Base-by-base conservation (phyloP, 2,888 invertebrate species). In the Tiphia femorata region DNA sequence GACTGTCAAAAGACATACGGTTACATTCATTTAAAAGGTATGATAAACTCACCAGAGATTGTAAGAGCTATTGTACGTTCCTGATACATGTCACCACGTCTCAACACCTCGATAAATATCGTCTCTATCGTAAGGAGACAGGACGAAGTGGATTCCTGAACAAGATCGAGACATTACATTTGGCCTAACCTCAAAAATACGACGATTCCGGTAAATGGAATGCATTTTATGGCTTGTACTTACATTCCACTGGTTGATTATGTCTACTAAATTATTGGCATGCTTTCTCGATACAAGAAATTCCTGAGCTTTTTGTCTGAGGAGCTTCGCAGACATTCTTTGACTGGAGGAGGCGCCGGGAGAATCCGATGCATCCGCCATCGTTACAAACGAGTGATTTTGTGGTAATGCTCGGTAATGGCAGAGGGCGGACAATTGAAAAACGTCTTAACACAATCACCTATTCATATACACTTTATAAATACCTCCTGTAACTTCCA, bases 191-290 rank as follows among this genome's bases (percentile, higher is more conserved):
- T n/a, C n/a, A n/a, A n/a, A n/a, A n/a, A n/a, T n/a, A n/a, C n/a
- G n/a, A n/a, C n/a, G n/a, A n/a, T n/a, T n/a, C n/a, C n/a, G n/a
- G n/a, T n/a, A n/a, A n/a, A n/a, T n/a, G n/a, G n/a, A n/a, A n/a
- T n/a, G n/a, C 52, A 33, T 7, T n/a, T 2, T 8, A 5, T 7
- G 8, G 12, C 56, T 2, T n/a, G 10, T 23, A 73, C 82, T 77
- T 78, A 90, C 91, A 84, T 91, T 88, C 79, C 92, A 91, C 85
- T 90, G 87, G 70, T 87, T 86, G 59, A 92, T 84, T 64, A 92
- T 89, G 75, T 91, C 89, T 46, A 88, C 85, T 66, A 93, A 86
- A 78, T 88, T 88, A 75, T 90, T 88, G 8, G 88, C 86, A 84
- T 91, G 84, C 82, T 88, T 87, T 65, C 87, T 86, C 23, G 89